phyloP scores from a whole-genome alignment of 2,888 invertebrate genomes.

The Hemicrepidius hirtus region DNA sequence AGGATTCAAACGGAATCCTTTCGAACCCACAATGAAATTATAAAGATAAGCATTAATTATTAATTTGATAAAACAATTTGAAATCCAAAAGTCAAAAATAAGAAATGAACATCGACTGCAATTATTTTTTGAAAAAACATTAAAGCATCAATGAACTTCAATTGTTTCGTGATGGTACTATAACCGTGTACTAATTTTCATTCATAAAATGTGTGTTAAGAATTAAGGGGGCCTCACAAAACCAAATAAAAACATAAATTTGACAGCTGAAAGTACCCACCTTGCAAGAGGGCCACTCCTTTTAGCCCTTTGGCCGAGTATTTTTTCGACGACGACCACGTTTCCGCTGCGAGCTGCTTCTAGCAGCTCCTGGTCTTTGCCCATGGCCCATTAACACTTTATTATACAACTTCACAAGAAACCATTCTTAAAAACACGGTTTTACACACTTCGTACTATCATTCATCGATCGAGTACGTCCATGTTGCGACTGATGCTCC shows the following conservation, averaged over 20 bases:
- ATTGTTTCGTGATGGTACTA: neutral
- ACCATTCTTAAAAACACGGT: constrained; percentile 67
- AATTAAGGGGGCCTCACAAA: constrained; percentile 11
- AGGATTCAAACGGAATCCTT: no score
- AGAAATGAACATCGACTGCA: no score
- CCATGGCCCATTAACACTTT: constrained; percentile 80
- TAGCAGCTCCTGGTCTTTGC: constrained; percentile 96
- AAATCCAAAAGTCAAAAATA: no score
- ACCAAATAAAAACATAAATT: constrained; percentile 23
- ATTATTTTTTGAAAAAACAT: no score
- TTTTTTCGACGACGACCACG: constrained; percentile 90
- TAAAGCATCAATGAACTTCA: no score
- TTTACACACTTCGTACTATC: constrained; percentile 77
- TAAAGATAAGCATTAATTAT: no score
- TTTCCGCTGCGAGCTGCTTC: constrained; percentile 97
- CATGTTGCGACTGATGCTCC: constrained; percentile 79
- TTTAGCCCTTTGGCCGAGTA: constrained; percentile 90
- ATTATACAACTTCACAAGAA: constrained; percentile 65
- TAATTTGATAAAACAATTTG: no score
- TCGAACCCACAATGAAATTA: no score
- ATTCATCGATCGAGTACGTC: constrained; percentile 86
- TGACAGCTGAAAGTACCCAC: constrained; percentile 74
- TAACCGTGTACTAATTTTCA: constrained; percentile 1
- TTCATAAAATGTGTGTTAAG: constrained; percentile 3
- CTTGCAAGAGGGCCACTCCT: constrained; percentile 96